These are phyloP conservation scores for Struthio camelus DNA, from an alignment of 2,113 vertebrate species.

Conservation along the genomic window DNA sequence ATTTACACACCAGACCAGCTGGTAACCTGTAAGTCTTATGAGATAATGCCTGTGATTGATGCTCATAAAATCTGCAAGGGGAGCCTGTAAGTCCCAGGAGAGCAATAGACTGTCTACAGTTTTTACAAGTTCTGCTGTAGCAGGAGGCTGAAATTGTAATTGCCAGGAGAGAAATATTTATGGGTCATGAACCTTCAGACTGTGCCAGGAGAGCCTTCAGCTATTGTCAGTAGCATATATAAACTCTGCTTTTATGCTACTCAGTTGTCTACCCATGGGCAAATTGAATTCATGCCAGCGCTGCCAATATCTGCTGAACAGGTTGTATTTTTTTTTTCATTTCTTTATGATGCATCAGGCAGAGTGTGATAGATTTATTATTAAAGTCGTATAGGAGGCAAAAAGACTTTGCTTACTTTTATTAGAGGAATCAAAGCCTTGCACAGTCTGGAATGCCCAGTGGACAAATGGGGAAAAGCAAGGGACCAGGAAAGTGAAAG, in stretches of 20 bases:
- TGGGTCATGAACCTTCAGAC: slow-evolving; percentile 54
- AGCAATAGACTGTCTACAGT: slow-evolving; percentile 16
- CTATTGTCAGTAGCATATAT: slow-evolving; percentile 33
- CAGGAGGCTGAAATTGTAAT: slow-evolving; percentile 23
- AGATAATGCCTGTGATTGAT: slow-evolving; percentile 37
- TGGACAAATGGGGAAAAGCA: background rate
- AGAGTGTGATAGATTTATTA: slow-evolving; percentile 18
- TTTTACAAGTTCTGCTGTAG: slow-evolving; percentile 48
- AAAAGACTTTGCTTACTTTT: slow-evolving; percentile 10
- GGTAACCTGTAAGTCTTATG: background rate
- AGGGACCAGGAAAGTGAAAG: background rate
- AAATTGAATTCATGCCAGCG: slow-evolving; percentile 11
- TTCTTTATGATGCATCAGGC: background rate
- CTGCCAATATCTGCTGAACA: slow-evolving; percentile 18
- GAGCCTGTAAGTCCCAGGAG: slow-evolving; percentile 1
- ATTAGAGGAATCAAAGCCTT: background rate
- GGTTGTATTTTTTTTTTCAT: background rate
- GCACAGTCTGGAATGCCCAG: background rate
- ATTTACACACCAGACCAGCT: slow-evolving; percentile 21
- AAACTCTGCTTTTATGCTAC: slow-evolving; percentile 33
- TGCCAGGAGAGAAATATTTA: slow-evolving; percentile 58
- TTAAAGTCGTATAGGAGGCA: background rate
- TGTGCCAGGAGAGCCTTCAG: slow-evolving; percentile 45
- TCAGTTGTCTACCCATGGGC: background rate
- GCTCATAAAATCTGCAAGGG: slow-evolving; percentile 23